These are phyloP conservation scores for Pseudomugil tenellus DNA, from an alignment of 2,797 vertebrate species.

Conservation along the genomic window DNA sequence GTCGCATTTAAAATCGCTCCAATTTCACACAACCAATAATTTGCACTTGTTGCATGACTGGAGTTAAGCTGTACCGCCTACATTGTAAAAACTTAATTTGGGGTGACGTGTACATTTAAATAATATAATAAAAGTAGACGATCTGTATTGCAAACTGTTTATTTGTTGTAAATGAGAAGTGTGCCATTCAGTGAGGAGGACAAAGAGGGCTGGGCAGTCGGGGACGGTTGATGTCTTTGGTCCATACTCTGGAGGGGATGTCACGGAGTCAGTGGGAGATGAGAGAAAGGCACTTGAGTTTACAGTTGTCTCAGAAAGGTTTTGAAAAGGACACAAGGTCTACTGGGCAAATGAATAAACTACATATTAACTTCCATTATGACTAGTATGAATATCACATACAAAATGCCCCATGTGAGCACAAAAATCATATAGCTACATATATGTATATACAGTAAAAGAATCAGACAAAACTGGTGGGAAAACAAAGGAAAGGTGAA, in stretches of 20 bases:
- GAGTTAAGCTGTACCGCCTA: too few species aligned
- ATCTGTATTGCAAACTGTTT: slow-evolving; percentile 83
- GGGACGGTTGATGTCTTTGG: slow-evolving; percentile 82
- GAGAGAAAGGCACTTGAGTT: slow-evolving; percentile 87
- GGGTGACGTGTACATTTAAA: neutral
- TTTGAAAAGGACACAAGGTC: slow-evolving; percentile 48
- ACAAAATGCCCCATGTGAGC: slow-evolving; percentile 75
- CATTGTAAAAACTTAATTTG: too few species aligned
- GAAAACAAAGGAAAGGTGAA: slow-evolving; percentile 11
- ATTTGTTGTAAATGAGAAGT: slow-evolving; percentile 85
- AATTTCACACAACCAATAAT: too few species aligned
- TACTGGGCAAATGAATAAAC: slow-evolving; percentile 72
- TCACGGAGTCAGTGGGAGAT: slow-evolving; percentile 61
- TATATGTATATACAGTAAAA: slow-evolving; percentile 75
- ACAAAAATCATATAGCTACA: slow-evolving; percentile 77
- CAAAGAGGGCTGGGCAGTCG: slow-evolving; percentile 41
- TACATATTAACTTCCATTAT: slow-evolving; percentile 64
- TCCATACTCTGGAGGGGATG: slow-evolving; percentile 74
- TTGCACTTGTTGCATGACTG: neutral
- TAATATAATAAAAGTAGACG: slow-evolving; percentile 20
- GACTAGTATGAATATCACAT: slow-evolving; percentile 80
- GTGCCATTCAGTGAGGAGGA: slow-evolving; percentile 79
- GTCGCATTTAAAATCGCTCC: too few species aligned
- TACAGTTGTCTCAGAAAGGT: slow-evolving; percentile 83
- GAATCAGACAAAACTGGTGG: slow-evolving; percentile 33